Percentiles rank a stretch among this genome's conserved stretches.
Conservation (phyloP, 2,888 invertebrate species). For the Lithophane leautieri region DNA sequence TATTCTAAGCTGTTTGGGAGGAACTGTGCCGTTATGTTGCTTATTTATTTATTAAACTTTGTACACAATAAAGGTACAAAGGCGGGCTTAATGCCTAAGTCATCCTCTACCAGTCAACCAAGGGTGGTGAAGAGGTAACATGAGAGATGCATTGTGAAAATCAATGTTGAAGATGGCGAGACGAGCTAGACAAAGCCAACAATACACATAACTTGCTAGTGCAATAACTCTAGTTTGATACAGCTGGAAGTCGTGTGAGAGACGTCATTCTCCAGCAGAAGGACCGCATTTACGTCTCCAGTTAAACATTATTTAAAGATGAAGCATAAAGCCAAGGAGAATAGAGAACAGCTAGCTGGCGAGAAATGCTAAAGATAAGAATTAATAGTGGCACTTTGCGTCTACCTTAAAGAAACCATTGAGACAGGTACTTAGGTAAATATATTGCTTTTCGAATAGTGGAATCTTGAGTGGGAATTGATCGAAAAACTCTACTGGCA, state of each 20-base stretch:
- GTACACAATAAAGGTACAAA: neutral
- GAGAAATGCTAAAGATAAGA: constrained; percentile 7
- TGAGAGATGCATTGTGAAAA: neutral
- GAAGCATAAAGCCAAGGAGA: neutral
- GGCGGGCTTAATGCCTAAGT: neutral
- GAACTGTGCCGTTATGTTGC: neutral
- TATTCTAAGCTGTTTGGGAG: neutral
- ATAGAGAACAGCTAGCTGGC: neutral
- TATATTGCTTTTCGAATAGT: neutral
- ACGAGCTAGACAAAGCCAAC: neutral
- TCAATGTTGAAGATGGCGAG: neutral
- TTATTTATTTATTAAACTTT: neutral
- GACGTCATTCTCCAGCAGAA: neutral
- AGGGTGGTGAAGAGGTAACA: neutral
- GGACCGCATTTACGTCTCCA: neutral
- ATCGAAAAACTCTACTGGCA: neutral
- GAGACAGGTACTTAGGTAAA: neutral
- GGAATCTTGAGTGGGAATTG: neutral
- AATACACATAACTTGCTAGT: neutral
- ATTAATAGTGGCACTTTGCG: neutral
- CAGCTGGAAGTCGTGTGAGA: neutral
- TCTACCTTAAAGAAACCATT: neutral
- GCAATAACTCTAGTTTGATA: neutral
- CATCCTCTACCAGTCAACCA: neutral
- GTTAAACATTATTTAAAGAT: neutral